Evolutionary conservation across 2,888 invertebrate genomes (phyloP), one percentile per base, ranked within the genome.

Genomic region (Drosophila diplacantha): DNA sequence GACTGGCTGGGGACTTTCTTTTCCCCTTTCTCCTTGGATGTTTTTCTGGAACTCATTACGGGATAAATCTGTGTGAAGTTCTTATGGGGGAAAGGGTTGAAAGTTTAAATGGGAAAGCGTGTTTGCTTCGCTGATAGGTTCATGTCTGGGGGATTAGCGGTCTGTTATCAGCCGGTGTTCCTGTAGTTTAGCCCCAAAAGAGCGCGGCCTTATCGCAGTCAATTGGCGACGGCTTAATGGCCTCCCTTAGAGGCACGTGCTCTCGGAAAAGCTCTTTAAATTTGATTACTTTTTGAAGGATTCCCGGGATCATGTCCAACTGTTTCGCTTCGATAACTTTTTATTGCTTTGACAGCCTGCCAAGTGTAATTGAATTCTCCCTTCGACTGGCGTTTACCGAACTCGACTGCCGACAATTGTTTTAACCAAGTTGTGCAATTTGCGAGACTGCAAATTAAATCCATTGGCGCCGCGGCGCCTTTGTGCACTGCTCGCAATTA

Each of bases 111-210:
- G 32, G 55, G 20, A 18, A 11, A 46, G 72, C 49, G 72, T 56
- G 73, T 72, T 52, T 61, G 57, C 65, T 49, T 49, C 69, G 58
- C 71, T 71, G 82, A 85, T 86, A 84, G 84, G 80, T 67, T 67
- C 59, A 53, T 55, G 69, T 53, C 71, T 60, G 55, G 47, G 32
- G 73, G 69, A 71, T 73, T 72, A 59, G 73, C 63, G 67, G 52
- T 53, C 64, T 49, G 35, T 59, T 73, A 73, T 64, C 76, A 60
- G 60, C 16, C 9, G 37, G 41, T 24, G 39, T 43, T 24, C 16
- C 18, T 58, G 34, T 11, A 16, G 20, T 20, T 20, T 29, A 9
- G 9, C 26, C 26, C 26, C 9, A 3, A 7, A 26, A 29, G 65
- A 57, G 44, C 66, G 18, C 6, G 16, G 32, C 49, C 47, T 55